These are phyloP conservation scores for Hylaeus volcanicus DNA, from an alignment of 1,140 invertebrate genomes.

Conservation along the genomic window DNA sequence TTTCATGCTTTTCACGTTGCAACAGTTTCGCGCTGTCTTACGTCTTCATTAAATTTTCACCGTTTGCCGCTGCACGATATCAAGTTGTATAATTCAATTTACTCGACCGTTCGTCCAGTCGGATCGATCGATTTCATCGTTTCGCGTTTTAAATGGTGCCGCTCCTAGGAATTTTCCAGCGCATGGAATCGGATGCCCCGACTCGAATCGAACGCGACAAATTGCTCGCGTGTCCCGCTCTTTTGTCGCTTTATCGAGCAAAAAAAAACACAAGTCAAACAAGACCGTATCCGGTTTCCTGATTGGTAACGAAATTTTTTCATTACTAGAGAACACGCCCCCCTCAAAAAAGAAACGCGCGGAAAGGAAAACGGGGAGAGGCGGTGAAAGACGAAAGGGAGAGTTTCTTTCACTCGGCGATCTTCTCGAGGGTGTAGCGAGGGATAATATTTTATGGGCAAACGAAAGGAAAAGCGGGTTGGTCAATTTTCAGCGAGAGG, in stretches of 20 bases:
- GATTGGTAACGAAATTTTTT: conserved; percentile 7
- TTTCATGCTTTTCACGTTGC: neutral
- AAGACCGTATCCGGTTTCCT: conserved; percentile 39
- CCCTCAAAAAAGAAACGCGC: neutral
- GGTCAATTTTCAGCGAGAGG: conserved; percentile 58
- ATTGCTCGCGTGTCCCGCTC: conserved; percentile 33
- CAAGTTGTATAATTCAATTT: conserved; percentile 56
- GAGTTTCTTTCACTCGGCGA: conserved; percentile 3
- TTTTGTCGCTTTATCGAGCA: conserved; percentile 2
- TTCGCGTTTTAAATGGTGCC: conserved; percentile 58
- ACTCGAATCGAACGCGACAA: conserved; percentile 58
- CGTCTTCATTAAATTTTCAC: conserved; percentile 43
- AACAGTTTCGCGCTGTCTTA: neutral
- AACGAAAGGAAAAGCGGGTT: conserved; percentile 62
- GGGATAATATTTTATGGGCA: conserved; percentile 46
- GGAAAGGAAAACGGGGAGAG: neutral
- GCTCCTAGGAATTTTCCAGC: conserved; percentile 31
- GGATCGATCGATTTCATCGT: conserved; percentile 44
- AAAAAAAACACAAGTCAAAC: conserved; percentile 20
- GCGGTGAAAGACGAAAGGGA: neutral
- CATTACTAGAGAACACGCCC: neutral
- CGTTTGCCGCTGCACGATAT: conserved; percentile 46
- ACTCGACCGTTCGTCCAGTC: conserved; percentile 17
- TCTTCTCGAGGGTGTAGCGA: conserved; percentile 5
- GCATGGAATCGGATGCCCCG: conserved; percentile 22